phyloP scores from a whole-genome alignment of 2,113 vertebrate genomes.

The Oenanthe melanoleuca region DNA sequence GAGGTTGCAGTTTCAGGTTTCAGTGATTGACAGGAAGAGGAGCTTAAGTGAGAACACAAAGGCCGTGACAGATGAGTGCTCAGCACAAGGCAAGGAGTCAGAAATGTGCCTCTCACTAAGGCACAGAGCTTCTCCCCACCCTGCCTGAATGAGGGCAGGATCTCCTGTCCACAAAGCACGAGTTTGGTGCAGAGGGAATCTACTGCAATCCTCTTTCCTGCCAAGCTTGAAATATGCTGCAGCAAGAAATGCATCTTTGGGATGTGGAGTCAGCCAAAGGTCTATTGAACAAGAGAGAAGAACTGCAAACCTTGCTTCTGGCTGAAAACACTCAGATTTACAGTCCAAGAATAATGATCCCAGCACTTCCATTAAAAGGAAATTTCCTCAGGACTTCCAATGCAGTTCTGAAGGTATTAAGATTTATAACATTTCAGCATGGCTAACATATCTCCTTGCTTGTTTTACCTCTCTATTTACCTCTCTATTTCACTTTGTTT shows the following conservation, averaged over 20 bases:
- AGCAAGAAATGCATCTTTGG: constrained; percentile 42
- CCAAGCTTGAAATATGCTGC: constrained; percentile 53
- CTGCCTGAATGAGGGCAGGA: not conserved
- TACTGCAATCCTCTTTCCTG: constrained; percentile 53
- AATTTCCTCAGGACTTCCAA: constrained; percentile 19
- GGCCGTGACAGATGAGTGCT: not conserved
- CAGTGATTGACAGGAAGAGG: not conserved
- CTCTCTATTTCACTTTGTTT: not conserved
- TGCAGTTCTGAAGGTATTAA: not conserved
- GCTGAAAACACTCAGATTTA: not conserved
- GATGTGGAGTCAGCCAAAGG: constrained; percentile 51
- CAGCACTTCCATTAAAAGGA: constrained; percentile 1
- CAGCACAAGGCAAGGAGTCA: not conserved
- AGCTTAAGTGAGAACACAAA: not conserved
- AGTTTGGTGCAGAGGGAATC: constrained; percentile 27
- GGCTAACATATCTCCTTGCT: not conserved
- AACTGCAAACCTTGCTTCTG: constrained; percentile 25
- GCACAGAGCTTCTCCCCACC: not conserved
- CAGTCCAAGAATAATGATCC: constrained; percentile 6
- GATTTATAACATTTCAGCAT: not conserved
- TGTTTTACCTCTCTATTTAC: not conserved
- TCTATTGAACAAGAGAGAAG: constrained; percentile 32
- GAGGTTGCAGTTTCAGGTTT: not conserved
- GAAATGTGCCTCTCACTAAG: not conserved
- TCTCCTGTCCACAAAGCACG: not conserved